Evolutionary conservation across 2,888 invertebrate species (phyloP).

Genomic region (Chymomyza procnemis): DNA sequence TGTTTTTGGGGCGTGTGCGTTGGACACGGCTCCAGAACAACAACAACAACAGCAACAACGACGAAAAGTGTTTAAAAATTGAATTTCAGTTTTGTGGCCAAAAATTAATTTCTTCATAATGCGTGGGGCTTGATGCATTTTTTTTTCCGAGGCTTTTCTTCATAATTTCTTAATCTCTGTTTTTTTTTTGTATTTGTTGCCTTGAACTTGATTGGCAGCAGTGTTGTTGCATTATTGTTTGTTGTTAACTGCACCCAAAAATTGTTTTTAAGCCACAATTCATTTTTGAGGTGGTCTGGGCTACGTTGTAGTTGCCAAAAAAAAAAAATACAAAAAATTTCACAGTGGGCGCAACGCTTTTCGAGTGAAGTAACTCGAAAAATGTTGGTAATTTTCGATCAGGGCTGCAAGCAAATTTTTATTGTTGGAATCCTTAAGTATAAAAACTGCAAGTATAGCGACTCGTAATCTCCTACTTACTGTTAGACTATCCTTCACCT

Average conservation of each 20-base stretch:
- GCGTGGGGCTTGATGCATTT: constrained; percentile 61
- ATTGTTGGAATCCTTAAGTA: too few species aligned
- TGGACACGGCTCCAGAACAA: constrained; percentile 25
- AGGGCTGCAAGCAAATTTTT: too few species aligned
- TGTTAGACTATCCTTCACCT: too few species aligned
- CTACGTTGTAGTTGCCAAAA: too few species aligned
- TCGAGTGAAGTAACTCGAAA: neutral
- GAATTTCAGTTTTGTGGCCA: constrained; percentile 58
- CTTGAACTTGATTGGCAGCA: neutral
- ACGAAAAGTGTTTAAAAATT: constrained; percentile 40
- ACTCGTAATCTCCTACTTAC: too few species aligned
- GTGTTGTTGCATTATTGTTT: neutral
- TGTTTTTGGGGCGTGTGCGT: constrained; percentile 28
- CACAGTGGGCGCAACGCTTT: constrained; percentile 4
- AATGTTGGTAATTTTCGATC: constrained; percentile 6
- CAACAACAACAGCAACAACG: neutral
- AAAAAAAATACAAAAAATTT: too few species aligned
- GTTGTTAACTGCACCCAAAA: constrained; percentile 32
- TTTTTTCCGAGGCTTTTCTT: constrained; percentile 5
- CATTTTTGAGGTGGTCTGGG: constrained; percentile 56
- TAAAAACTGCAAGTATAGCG: too few species aligned
- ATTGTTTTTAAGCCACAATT: constrained; percentile 24
- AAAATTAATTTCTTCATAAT: constrained; percentile 67
- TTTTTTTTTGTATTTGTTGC: neutral
- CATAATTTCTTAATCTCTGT: constrained; percentile 62